Conservation (phyloP, 2,797 vertebrate genomes). For the Melanotaenia maccullochi region DNA sequence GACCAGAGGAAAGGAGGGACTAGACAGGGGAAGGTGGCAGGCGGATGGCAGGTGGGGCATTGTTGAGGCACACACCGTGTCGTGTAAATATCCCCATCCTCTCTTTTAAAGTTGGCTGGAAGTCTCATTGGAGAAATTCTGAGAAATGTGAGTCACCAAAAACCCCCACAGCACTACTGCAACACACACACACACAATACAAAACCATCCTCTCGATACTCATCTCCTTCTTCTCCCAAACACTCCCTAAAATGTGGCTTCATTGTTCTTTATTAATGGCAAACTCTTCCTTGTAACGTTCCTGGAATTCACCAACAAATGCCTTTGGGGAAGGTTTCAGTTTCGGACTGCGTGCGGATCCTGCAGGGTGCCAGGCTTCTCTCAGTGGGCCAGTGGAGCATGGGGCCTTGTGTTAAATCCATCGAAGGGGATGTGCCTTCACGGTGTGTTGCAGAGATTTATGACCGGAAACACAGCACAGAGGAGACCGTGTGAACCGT, state of each 20-base stretch:
- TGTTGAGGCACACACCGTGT: constrained; percentile 9
- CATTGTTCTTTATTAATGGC: constrained; percentile 45
- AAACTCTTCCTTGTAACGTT: constrained; percentile 40
- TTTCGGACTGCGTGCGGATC: constrained; percentile 21
- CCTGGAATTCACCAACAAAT: constrained; percentile 45
- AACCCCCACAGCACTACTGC: constrained; percentile 31
- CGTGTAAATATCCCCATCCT: constrained; percentile 36
- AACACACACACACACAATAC: constrained; percentile 23
- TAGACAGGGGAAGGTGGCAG: neutral
- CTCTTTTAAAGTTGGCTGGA: constrained; percentile 37
- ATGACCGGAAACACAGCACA: constrained; percentile 75
- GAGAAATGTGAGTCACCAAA: constrained; percentile 77
- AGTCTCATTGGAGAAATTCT: constrained; percentile 65
- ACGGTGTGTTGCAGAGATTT: constrained; percentile 76
- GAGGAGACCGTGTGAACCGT: constrained; percentile 77
- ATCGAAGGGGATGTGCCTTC: constrained; percentile 70
- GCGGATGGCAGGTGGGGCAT: constrained; percentile 11
- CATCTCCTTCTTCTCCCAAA: constrained; percentile 22
- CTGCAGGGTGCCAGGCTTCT: constrained; percentile 48
- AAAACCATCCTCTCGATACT: constrained; percentile 24
- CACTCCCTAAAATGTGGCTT: constrained; percentile 35
- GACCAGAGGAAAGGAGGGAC: constrained; percentile 31
- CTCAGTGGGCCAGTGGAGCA: constrained; percentile 29
- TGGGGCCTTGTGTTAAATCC: constrained; percentile 66
- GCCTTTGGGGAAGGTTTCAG: constrained; percentile 39